A percentile compares a stretch with the other conserved stretches of the same genome.
These are phyloP conservation scores for Boleophthalmus pectinirostris DNA, from an alignment of 2,113 vertebrate genomes.

Conservation along the genomic window DNA sequence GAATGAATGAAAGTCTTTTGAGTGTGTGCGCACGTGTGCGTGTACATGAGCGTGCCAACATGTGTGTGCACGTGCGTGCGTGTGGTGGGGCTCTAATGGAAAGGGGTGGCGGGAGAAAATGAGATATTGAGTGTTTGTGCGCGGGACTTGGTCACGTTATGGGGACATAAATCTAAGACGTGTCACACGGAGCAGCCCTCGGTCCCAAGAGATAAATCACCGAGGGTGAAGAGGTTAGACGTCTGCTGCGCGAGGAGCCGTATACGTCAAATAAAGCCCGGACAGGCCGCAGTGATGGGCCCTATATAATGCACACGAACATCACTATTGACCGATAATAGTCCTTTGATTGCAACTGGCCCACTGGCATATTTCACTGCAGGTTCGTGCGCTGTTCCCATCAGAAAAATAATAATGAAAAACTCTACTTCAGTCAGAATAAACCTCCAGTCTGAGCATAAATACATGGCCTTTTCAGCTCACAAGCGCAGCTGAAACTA, in stretches of 20 bases:
- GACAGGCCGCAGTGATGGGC: conserved; percentile 1
- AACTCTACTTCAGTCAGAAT: background rate
- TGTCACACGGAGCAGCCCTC: conserved; percentile 1
- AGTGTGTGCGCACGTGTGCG: background rate
- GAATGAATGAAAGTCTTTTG: conserved; percentile 53
- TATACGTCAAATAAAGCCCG: background rate
- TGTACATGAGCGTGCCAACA: background rate
- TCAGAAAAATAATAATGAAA: background rate
- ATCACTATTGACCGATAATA: background rate
- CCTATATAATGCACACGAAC: background rate
- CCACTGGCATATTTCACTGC: background rate
- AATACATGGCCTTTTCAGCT: background rate
- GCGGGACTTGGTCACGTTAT: background rate
- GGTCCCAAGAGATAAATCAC: conserved; percentile 3
- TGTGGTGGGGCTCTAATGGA: background rate
- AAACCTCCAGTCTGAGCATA: background rate
- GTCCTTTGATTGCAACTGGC: background rate
- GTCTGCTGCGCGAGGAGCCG: background rate
- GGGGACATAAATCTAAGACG: conserved; percentile 7
- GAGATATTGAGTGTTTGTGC: conserved; percentile 9
- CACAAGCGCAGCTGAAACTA: background rate
- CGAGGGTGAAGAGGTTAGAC: conserved; percentile 5
- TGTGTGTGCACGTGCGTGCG: background rate
- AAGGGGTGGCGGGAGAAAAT: conserved; percentile 1
- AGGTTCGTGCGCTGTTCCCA: background rate